Base-by-base conservation (phyloP, 30 jellyfish, hydroid and myxozoan genomes). In the Pelagia noctiluca region DNA sequence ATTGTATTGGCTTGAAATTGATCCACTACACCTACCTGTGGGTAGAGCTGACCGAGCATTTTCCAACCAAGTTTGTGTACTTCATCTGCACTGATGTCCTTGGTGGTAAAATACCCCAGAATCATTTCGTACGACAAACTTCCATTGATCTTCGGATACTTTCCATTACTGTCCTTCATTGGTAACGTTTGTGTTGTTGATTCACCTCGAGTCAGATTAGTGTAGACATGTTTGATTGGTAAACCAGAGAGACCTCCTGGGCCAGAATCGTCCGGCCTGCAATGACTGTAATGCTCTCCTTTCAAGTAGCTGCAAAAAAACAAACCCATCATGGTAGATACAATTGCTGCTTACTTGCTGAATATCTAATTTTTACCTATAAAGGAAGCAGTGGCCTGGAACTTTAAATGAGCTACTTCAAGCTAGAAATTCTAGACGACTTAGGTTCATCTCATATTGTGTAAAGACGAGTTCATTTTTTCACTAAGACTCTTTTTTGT, bases 201-300 rank as follows among this genome's bases (percentile, higher is more conserved):
- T 0, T 37, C 25, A 23, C 77, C 57, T n/a, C 81, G 52, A 5
- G 46, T 34, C 1, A 97, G 97, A 50, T 94, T 94, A 37, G 72
- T 57, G 68, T 83, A 88, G 22, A 94, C 60, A 60, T 72, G 60
- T 60, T 87, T 92, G 1, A 94, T 49, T 1, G 99, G 99, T 49
- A 94, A 60, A 25, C 88, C 99, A 53, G 97, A 88, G 8, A 94
- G 72, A 33, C 99, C 99, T 12, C 96, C 96, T 1, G 97, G 91
- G 1, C 89, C 91, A 7, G 94, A 89, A 23, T 54, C 52, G 50
- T 88, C 95, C 29, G 99, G 99, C 50, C 99, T 97, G 73, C 99
- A 94, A 70, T 94, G 78, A 31, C 83, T 87, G 82, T 26, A 78
- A 70, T 94, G 99, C 73, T 94, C 92, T 31, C 18, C 12, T 66